Base-by-base conservation (phyloP, 1,140 invertebrate genomes). In the Daktulosphaira vitifoliae region DNA sequence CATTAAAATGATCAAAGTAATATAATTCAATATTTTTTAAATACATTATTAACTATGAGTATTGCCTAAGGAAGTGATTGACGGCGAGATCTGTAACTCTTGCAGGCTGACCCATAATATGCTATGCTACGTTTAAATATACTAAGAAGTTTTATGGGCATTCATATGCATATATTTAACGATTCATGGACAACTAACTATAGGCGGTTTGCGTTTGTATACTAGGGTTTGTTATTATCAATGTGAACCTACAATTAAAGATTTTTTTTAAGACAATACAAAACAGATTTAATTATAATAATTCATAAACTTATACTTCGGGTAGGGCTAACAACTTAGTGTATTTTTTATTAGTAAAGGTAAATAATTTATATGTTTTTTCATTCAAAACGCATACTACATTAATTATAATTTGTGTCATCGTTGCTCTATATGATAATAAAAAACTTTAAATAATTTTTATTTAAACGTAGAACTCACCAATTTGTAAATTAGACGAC, bases 241-340 rank as follows among this genome's bases (percentile, higher is more conserved):
- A 59, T 59, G 54, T 42, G 42, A 59, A 44, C 54, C 54, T 59
- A 59, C 54, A 59, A 59, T 59, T 59, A 59, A 59, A 44, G 23
- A n/a, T 59, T 56, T 44, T 56, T 23, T 23, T 7, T 7, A 59
- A 59, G 54, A 59, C 54, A 59, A 59, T 59, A 44, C 54, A 22
- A 59, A 59, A 59, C 38, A 16, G 54, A 59, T 59, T 59, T 44
- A 59, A 59, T 59, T 42, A 59, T 59, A 42, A 59, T 59, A 59
- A 59, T 59, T 44, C 38, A n/a, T 56, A 42, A 23, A 50, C 38
- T 38, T 38, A 15, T 29, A 1, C 20, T 16, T 16, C 39, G 54
- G 54, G 54, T 22, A 59, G 54, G 54, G 54, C 54, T 59, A 23
- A 37, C 53, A 56, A 56, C 29, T 33, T 6, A 11, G 11, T n/a